These are phyloP conservation scores for Staurois parvus DNA, from an alignment of 2,797 vertebrate genomes.

Conservation along the genomic window DNA sequence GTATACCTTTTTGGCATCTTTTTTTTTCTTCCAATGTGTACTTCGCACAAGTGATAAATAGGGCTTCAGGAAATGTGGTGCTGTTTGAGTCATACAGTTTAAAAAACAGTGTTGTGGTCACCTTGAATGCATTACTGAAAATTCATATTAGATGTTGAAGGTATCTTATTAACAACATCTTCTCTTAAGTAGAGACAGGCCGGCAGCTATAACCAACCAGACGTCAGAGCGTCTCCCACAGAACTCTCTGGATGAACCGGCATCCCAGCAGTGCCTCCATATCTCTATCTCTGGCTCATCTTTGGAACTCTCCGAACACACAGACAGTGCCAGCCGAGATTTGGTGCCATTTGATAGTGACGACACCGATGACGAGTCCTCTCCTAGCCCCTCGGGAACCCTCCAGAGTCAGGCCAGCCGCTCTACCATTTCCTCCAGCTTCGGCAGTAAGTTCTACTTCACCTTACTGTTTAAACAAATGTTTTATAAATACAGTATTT, in stretches of 20 bases:
- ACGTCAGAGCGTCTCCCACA: slow-evolving; percentile 45
- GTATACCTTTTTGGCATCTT: no score
- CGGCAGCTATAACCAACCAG: slow-evolving; percentile 64
- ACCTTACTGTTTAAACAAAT: neutral
- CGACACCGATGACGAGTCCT: slow-evolving; percentile 94
- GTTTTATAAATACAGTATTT: no score
- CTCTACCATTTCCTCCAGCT: slow-evolving; percentile 96
- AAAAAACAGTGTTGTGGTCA: neutral
- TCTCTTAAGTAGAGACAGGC: slow-evolving; percentile 67
- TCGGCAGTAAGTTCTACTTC: slow-evolving; percentile 87
- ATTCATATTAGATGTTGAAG: neutral
- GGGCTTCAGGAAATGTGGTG: no score
- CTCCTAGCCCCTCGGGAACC: slow-evolving; percentile 93
- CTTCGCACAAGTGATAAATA: no score
- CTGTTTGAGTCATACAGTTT: no score
- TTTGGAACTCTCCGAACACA: slow-evolving; percentile 83
- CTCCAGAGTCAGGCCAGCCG: slow-evolving; percentile 97
- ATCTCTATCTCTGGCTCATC: slow-evolving; percentile 94
- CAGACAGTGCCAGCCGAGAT: slow-evolving; percentile 79
- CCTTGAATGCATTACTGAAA: neutral
- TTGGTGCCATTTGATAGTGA: slow-evolving; percentile 96
- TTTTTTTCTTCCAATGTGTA: no score
- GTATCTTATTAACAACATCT: neutral
- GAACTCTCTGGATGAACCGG: slow-evolving; percentile 61
- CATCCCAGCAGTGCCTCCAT: slow-evolving; percentile 87